Percentiles rank a stretch among this genome's conserved stretches.
phyloP scores from a whole-genome alignment of 2,797 vertebrate species.

The Leuciscus waleckii region DNA sequence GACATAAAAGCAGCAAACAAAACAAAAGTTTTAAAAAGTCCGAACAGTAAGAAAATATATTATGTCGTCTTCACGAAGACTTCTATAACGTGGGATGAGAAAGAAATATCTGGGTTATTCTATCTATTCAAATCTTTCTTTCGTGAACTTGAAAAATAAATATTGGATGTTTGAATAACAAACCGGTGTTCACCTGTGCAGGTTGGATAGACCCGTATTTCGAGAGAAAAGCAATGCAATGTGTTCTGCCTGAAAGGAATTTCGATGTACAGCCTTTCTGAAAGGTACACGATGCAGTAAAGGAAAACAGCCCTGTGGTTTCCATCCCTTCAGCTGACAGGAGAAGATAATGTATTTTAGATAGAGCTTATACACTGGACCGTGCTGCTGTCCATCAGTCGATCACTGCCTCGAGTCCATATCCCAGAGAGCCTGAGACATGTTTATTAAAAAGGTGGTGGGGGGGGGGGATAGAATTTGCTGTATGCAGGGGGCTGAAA shows the following conservation, averaged over 20 bases:
- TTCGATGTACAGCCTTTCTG: slow-evolving; percentile 25
- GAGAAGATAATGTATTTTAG: slow-evolving; percentile 62
- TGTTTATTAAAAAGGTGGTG: slow-evolving; percentile 68
- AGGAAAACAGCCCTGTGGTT: slow-evolving; percentile 44
- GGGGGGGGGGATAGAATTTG: slow-evolving; percentile 30
- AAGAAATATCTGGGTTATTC: background rate
- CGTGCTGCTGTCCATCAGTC: slow-evolving; percentile 65
- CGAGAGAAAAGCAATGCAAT: slow-evolving; percentile 16
- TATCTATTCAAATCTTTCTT: background rate
- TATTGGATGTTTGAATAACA: slow-evolving; percentile 12
- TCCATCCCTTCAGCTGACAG: slow-evolving; percentile 51
- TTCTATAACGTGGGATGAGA: background rate
- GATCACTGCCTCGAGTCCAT: slow-evolving; percentile 67
- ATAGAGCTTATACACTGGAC: slow-evolving; percentile 60
- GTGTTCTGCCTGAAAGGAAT: slow-evolving; percentile 20
- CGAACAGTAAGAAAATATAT: background rate
- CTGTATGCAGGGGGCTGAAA: slow-evolving; percentile 56
- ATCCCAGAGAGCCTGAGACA: slow-evolving; percentile 65
- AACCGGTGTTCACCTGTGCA: slow-evolving; percentile 24
- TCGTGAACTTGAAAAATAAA: background rate
- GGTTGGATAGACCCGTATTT: slow-evolving; percentile 18
- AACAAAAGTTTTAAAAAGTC: background rate
- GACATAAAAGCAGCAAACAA: background rate
- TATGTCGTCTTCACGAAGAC: background rate
- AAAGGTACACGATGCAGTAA: slow-evolving; percentile 51